Evolutionary conservation across 2,888 invertebrate genomes (phyloP).

Genomic region (Poecilus cupreus): DNA sequence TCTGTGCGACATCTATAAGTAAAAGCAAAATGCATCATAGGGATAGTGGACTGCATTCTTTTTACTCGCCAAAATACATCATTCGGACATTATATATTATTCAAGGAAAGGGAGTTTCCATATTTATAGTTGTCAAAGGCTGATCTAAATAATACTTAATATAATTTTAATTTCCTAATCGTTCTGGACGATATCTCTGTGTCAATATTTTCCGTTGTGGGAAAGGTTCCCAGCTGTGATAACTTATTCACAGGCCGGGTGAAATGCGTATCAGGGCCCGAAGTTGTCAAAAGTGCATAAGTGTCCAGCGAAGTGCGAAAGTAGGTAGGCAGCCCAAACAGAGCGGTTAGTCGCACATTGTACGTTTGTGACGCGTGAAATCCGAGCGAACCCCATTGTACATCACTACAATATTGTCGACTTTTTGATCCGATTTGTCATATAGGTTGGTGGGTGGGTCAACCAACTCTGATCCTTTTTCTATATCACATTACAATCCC

Average conservation of each 20-base stretch:
- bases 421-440: constrained; percentile 75
- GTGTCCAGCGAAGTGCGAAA: constrained; percentile 51
- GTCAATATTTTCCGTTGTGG: no score
- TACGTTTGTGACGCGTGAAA: constrained; percentile 68
- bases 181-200: no score
- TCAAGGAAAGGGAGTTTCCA: no score
- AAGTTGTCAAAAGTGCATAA: constrained; percentile 36
- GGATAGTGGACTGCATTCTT: no score
- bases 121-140: no score
- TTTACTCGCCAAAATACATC: no score
- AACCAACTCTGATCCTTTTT: constrained; percentile 71
- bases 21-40: no score
- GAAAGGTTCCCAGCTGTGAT: not conserved
- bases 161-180: no score
- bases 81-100: no score
- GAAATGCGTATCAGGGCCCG: not conserved
- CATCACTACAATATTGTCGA: constrained; percentile 73
- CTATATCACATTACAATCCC: constrained; percentile 69
- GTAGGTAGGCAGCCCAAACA: constrained; percentile 39
- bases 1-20: no score
- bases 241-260: not conserved
- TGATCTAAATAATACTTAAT: no score
- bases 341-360: constrained; percentile 57
- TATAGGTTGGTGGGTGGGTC: constrained; percentile 72
- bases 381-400: constrained; percentile 71